These are phyloP conservation scores for Agrilus planipennis DNA, from an alignment of 1,140 invertebrate species.

Conservation along the genomic window DNA sequence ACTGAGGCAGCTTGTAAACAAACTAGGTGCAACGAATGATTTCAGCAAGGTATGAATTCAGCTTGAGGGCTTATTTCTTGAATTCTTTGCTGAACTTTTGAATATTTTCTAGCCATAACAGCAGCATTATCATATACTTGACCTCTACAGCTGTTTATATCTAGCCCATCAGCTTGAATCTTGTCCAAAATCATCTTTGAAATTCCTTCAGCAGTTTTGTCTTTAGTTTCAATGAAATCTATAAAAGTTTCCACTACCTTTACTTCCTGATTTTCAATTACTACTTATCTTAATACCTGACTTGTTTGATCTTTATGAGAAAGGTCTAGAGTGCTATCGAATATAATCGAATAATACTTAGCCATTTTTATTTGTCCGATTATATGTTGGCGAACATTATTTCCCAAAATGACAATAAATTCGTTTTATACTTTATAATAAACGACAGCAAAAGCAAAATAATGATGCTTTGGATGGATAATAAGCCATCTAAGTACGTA, in stretches of 20 bases:
- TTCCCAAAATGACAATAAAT: slow-evolving; percentile 7
- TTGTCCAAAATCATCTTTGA: slow-evolving; percentile 13
- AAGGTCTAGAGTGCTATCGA: slow-evolving; percentile 13
- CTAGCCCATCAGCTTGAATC: too few relatives aligned
- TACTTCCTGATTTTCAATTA: slow-evolving; percentile 8
- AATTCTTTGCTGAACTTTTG: slow-evolving; percentile 27
- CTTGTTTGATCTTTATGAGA: slow-evolving; percentile 14
- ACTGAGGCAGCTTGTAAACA: slow-evolving; percentile 7
- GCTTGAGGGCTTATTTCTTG: slow-evolving; percentile 15
- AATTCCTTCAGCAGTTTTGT: slow-evolving; percentile 14
- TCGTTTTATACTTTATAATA: slow-evolving; percentile 4
- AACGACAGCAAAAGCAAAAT: neutral
- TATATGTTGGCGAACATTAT: neutral
- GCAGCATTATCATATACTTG: slow-evolving; percentile 32
- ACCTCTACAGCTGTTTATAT: slow-evolving; percentile 16
- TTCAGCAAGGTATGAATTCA: slow-evolving; percentile 21
- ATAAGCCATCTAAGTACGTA: too few relatives aligned
- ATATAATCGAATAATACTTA: slow-evolving; percentile 11
- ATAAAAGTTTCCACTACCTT: slow-evolving; percentile 9
- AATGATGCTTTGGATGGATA: too few relatives aligned
- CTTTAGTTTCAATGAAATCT: slow-evolving; percentile 11
- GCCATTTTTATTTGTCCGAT: slow-evolving; percentile 7
- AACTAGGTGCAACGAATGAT: slow-evolving; percentile 28
- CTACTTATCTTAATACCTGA: slow-evolving; percentile 14
- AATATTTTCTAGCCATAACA: slow-evolving; percentile 30